Conservation (phyloP, 2,888 invertebrate species). For the Gonocerus acuteangulatus region DNA sequence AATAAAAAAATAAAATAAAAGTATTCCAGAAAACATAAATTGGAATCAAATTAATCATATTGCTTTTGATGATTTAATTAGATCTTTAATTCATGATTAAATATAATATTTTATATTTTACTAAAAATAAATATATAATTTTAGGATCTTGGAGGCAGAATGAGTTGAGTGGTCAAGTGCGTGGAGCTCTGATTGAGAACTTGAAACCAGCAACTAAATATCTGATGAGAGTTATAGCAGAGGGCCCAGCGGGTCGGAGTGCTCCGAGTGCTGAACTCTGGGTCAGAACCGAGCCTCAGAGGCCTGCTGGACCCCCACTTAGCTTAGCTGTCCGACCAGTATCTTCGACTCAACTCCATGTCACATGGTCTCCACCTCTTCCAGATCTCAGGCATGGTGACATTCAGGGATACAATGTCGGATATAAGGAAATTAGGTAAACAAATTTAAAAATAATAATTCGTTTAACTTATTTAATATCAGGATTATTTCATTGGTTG, state of each 20-base stretch:
- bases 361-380: conserved; percentile 66
- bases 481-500: background rate
- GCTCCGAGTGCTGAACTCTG: conserved; percentile 56
- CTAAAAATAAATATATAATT: background rate
- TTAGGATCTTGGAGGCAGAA: conserved; percentile 53
- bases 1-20: too few species aligned
- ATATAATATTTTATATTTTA: too few species aligned
- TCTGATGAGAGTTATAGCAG: conserved; percentile 61
- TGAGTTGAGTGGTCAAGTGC: conserved; percentile 58
- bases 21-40: too few species aligned
- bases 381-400: conserved; percentile 64
- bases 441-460: conserved; percentile 10
- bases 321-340: conserved; percentile 60
- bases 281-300: conserved; percentile 60
- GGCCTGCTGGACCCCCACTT: conserved; percentile 61
- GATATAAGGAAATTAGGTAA: conserved; percentile 51
- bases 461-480: background rate
- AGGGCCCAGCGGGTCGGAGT: conserved; percentile 63
- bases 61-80: too few species aligned
- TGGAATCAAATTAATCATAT: too few species aligned
- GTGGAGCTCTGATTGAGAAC: conserved; percentile 58
- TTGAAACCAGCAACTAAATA: conserved; percentile 64
- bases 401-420: conserved; percentile 68
- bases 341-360: conserved; percentile 63
- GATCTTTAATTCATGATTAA: too few species aligned